phyloP scores from a whole-genome alignment of 1,140 invertebrate species.

The Hypothenemus hampei region DNA sequence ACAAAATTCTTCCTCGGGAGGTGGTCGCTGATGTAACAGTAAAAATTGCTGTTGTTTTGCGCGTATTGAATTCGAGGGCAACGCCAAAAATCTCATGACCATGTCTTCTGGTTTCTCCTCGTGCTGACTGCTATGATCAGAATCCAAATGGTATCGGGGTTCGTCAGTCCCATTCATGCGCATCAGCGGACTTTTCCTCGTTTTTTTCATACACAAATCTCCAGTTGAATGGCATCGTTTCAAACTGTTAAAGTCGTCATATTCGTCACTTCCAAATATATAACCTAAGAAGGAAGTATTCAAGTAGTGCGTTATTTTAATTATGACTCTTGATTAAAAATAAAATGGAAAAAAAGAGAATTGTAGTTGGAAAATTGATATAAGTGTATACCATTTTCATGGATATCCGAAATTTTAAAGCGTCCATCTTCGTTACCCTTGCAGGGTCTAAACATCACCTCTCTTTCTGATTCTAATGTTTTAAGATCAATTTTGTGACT shows the following conservation, averaged over 20 bases:
- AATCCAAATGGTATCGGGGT: conserved; percentile 49
- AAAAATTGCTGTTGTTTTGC: conserved; percentile 44
- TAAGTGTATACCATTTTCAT: conserved; percentile 47
- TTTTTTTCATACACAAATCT: conserved; percentile 45
- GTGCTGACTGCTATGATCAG: conserved; percentile 49
- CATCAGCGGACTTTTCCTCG: conserved; percentile 34
- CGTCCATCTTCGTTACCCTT: conserved; percentile 49
- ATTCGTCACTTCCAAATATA: conserved; percentile 44
- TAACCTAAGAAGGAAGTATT: conserved; percentile 34
- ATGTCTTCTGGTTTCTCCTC: conserved; percentile 50
- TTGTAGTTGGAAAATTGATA: conserved; percentile 24
- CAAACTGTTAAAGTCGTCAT: conserved; percentile 41
- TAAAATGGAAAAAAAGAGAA: neutral
- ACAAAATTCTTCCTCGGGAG: conserved; percentile 41
- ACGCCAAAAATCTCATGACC: conserved; percentile 39
- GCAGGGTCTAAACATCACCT: conserved; percentile 39
- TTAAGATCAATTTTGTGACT: conserved; percentile 45
- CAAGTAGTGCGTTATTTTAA: neutral
- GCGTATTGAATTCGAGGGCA: conserved; percentile 38
- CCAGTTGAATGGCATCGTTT: conserved; percentile 51
- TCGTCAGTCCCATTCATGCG: conserved; percentile 40
- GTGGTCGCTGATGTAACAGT: conserved; percentile 36
- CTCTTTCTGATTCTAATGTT: conserved; percentile 35
- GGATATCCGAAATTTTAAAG: conserved; percentile 53
- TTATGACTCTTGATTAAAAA: neutral